phyloP scores from a whole-genome alignment of 2,113 vertebrate genomes.

The Ptychochromis oligacanthus region DNA sequence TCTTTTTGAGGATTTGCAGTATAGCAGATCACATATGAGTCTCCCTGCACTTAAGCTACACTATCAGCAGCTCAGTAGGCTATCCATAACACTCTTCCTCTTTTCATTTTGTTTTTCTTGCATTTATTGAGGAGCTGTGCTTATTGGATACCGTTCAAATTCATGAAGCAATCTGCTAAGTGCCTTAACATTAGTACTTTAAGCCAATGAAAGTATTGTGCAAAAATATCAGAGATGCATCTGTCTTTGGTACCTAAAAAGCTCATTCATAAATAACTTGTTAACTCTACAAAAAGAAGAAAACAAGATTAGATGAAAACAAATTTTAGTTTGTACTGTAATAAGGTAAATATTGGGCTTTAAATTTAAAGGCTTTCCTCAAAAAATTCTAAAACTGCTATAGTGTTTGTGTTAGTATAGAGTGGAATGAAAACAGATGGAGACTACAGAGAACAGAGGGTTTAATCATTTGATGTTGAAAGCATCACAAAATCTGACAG shows the following conservation, averaged over 20 bases:
- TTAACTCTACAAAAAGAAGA: conserved; percentile 40
- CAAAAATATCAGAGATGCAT: conserved; percentile 44
- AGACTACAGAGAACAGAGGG: conserved; percentile 23
- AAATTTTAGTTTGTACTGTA: conserved; percentile 60
- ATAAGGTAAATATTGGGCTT: conserved; percentile 61
- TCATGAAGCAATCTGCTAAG: conserved; percentile 62
- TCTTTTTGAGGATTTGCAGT: conserved; percentile 77
- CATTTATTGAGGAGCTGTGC: conserved; percentile 46
- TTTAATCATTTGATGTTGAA: conserved; percentile 56
- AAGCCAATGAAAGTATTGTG: conserved; percentile 61
- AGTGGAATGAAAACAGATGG: conserved; percentile 50
- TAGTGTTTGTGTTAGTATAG: conserved; percentile 49
- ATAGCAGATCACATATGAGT: conserved; percentile 73
- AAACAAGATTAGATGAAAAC: conserved; percentile 51
- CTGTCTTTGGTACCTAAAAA: conserved; percentile 58
- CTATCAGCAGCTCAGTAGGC: conserved; percentile 66
- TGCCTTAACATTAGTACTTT: conserved; percentile 51
- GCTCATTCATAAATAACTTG: conserved; percentile 72
- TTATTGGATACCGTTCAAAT: conserved; percentile 66
- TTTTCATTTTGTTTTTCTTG: conserved; percentile 45
- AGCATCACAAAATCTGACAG: conserved; percentile 42
- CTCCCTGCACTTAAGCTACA: conserved; percentile 72
- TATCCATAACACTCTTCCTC: conserved; percentile 53
- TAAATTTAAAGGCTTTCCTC: conserved; percentile 55
- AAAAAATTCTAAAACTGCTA: conserved; percentile 18